These are phyloP conservation scores for Campoplex capitator DNA, from an alignment of 2,888 invertebrate species.

Conservation along the genomic window DNA sequence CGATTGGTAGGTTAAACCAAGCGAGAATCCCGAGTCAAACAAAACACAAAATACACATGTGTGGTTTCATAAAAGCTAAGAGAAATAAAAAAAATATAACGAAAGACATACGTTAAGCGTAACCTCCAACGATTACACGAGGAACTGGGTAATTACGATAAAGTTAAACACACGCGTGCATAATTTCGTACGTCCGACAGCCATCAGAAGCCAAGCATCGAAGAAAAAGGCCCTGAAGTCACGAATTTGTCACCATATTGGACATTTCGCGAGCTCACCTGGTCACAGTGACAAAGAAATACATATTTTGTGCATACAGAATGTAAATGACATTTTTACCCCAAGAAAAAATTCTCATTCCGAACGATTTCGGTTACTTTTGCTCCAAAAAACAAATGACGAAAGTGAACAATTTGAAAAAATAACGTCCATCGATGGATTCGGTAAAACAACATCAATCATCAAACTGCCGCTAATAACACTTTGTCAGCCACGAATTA, in stretches of 20 bases:
- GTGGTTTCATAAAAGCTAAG: background rate
- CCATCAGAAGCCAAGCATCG: slow-evolving; percentile 26
- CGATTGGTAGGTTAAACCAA: slow-evolving; percentile 51
- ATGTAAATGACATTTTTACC: background rate
- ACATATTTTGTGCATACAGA: background rate
- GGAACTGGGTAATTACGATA: slow-evolving; percentile 63
- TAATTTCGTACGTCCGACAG: slow-evolving; percentile 45
- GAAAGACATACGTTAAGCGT: slow-evolving; percentile 55
- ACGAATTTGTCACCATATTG: slow-evolving; percentile 56
- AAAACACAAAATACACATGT: slow-evolving; percentile 5
- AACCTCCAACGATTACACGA: slow-evolving; percentile 58
- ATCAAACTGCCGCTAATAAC: slow-evolving; percentile 37
- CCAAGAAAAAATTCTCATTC: background rate
- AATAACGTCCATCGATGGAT: background rate
- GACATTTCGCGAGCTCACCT: slow-evolving; percentile 30
- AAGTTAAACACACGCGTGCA: slow-evolving; percentile 7
- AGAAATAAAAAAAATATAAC: slow-evolving; percentile 22
- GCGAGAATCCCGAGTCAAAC: slow-evolving; percentile 41
- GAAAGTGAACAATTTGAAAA: too few species aligned
- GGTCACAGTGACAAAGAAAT: slow-evolving; percentile 31
- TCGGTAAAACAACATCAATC: slow-evolving; percentile 32
- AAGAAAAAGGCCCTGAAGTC: slow-evolving; percentile 32
- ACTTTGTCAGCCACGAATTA: slow-evolving; percentile 55
- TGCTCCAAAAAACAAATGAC: too few species aligned
- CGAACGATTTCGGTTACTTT: background rate